Evolutionary conservation across 2,888 invertebrate genomes (phyloP), one percentile per base, ranked within the genome.

Genomic region (Drosophila testacea): DNA sequence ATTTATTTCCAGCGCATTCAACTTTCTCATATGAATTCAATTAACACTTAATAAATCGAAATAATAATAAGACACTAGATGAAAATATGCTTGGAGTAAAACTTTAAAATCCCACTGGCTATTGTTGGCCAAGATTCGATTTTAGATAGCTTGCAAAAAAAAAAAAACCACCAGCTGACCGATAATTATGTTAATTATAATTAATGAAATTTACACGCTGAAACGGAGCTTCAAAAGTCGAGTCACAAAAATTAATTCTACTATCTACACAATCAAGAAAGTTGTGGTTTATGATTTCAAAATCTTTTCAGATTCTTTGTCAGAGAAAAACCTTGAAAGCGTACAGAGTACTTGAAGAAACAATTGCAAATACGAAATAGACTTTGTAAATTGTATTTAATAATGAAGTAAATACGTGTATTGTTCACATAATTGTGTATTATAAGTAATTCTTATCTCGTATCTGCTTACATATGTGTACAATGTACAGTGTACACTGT

Each of bases 11-110:
- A 56, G 34, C 61, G 59, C 50, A 63, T 68, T 69, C 51, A 55
- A 75, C 88, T 87, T 41, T 41, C 41, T 87, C 85, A 71, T 75
- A 70, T 66, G 70, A 65, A 62, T 81, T 68, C 61, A 84, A 83
- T 83, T 83, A 84, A 57, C 82, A 84, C 76, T 64, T 81, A 36
- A 56, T 48, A 42, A 42, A 5, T 9, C 42, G 10, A 16, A 13
- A 16, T 22, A 13, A 16, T 16, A 42, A 22, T 10, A 5, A 10
- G 10, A 22, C 9, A 9, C 41, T 11, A 22, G 10, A 9, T 16
- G 4, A 59, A 52, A 46, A 41, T 7, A 41, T 7, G 34, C 13
- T 41, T 13, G 32, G 4, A 22, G 5, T 6, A 10, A 4, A 27
- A n/a, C 9, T 2, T 38, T 55, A 2, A 22, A 22, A 61, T 32